Percentiles rank a stretch among this genome's conserved stretches.
phyloP scores from a whole-genome alignment of 2,888 invertebrate genomes.

The Amiota communis region DNA sequence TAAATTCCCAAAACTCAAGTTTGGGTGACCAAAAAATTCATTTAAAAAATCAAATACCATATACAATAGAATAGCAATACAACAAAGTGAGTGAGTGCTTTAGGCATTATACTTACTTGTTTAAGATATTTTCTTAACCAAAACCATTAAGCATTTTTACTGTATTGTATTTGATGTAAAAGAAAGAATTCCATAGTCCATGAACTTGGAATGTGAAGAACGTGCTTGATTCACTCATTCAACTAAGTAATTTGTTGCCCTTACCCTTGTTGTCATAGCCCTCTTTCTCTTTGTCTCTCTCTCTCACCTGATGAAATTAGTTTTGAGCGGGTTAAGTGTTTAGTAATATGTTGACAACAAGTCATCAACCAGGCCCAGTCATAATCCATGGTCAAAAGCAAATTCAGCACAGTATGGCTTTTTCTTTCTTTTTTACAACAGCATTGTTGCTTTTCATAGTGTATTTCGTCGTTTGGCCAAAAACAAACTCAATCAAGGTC shows the following conservation, averaged over 20 bases:
- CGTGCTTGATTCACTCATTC: neutral
- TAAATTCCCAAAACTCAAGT: neutral
- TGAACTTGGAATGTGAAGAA: slow-evolving; percentile 21
- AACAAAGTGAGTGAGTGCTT: no score
- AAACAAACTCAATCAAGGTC: slow-evolving; percentile 68
- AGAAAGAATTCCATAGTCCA: neutral
- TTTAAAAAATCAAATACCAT: no score
- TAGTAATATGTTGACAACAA: no score
- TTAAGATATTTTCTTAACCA: neutral
- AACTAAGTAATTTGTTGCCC: neutral
- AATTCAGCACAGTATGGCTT: no score
- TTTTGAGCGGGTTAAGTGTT: no score
- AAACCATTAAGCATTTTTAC: neutral
- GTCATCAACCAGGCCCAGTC: no score
- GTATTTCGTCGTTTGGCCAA: slow-evolving; percentile 39
- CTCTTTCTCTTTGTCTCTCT: neutral
- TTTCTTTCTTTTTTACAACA: no score
- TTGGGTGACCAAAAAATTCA: neutral
- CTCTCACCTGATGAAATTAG: neutral
- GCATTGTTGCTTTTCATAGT: neutral
- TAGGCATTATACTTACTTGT: neutral
- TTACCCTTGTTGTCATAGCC: neutral
- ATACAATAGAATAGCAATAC: no score
- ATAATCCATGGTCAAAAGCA: no score
- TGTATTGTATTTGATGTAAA: neutral